Evolutionary conservation across 2,113 vertebrate species (phyloP), one percentile per base, ranked within the genome.

Genomic region (Anguilla rostrata): DNA sequence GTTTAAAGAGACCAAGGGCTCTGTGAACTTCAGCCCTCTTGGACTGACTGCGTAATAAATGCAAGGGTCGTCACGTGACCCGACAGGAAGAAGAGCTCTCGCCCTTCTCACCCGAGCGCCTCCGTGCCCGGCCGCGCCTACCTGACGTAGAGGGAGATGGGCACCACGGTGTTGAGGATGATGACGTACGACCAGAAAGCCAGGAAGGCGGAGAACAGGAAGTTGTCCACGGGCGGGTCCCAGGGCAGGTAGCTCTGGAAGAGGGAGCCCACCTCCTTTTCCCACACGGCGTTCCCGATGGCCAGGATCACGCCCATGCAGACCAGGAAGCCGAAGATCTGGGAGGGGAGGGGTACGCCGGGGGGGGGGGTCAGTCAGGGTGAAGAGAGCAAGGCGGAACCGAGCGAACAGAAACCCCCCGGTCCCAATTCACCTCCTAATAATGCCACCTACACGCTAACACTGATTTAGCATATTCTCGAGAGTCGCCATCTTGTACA

Each of bases 131-230:
- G 26, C n/a, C n/a, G 14, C 9, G 5, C 94, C 15, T 93, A 99
- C 98, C 98, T 99, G 91, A 99, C 98, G 0, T 99, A 99, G 5
- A 99, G 96, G 0, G 98, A 99, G 87, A 99, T 99, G 91, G 98
- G 98, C 94, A 99, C 97, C 34, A 99, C 97, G 0, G 98, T 99
- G 95, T 99, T 99, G 90, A 99, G 97, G 92, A 99, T 98, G 95
- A 99, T 98, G 94, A 99, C 95, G 81, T 99, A 99, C 60, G 98
- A 98, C 98, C 98, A 99, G 95, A 99, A 99, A 87, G 97, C 98
- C 88, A 99, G 96, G 92, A 99, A 98, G 90, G 97, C 97, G 0
- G 97, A 98, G 92, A 99, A 97, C 79, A 97, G 91, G 92, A 97
- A 98, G 93, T 96, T 98, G 94, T 98, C 95, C 14, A 98, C 97